Percentiles rank a stretch among this genome's conserved stretches.
phyloP scores from a whole-genome alignment of 2,797 vertebrate species.

The Galagoides demidoff region DNA sequence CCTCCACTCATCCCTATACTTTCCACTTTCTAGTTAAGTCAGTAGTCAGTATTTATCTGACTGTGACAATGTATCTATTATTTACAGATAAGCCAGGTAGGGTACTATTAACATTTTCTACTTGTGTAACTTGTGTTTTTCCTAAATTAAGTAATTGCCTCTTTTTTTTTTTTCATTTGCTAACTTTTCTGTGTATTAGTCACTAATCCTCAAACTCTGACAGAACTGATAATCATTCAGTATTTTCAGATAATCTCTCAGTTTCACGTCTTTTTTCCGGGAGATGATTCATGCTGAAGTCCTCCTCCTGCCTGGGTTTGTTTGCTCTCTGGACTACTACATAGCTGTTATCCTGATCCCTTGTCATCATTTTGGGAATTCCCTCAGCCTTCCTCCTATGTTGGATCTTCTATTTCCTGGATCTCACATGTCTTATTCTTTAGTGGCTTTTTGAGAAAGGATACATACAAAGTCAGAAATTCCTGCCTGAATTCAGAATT shows the following conservation, averaged over 20 bases:
- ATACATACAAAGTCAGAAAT: conserved; percentile 31
- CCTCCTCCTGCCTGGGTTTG: neutral
- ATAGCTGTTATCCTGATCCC: neutral
- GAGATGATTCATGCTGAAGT: neutral
- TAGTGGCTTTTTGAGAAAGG: conserved; percentile 54
- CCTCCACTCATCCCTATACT: neutral
- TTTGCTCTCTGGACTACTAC: neutral
- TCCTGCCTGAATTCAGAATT: conserved; percentile 47
- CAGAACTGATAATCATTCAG: conserved; percentile 35
- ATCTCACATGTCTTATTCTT: conserved; percentile 23
- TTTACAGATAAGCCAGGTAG: neutral
- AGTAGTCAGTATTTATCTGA: conserved; percentile 16
- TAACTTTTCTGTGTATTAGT: conserved; percentile 35
- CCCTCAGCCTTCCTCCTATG: conserved; percentile 29
- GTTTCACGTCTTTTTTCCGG: conserved; percentile 37
- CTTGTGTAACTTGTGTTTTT: conserved; percentile 21
- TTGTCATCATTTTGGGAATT: conserved; percentile 38
- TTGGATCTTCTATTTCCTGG: conserved; percentile 26
- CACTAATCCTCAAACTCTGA: conserved; percentile 30
- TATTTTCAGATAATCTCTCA: conserved; percentile 35
- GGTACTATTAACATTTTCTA: conserved; percentile 41
- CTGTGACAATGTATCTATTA: neutral
- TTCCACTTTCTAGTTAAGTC: conserved; percentile 31
- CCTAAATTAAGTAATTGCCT: conserved; percentile 43
- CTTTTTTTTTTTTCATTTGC: conserved; percentile 56